phyloP scores from a whole-genome alignment of 1,140 invertebrate species.

The Tribolium madens region DNA sequence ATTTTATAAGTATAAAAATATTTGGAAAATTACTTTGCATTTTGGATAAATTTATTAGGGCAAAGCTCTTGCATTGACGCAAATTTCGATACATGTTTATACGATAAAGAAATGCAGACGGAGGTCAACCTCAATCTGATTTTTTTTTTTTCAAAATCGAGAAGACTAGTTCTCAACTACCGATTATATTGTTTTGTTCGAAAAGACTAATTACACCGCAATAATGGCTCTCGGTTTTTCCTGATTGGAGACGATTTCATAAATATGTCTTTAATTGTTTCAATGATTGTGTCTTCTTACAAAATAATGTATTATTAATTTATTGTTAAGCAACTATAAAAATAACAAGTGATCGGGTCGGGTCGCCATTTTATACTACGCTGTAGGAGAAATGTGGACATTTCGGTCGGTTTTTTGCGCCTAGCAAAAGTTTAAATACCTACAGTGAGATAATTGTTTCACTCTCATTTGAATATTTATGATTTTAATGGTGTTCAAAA shows the following conservation, averaged over 20 bases:
- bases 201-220: slow-evolving; percentile 5
- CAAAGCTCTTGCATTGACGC: slow-evolving; percentile 16
- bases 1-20: not conserved
- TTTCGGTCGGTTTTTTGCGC: not conserved
- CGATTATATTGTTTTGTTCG: slow-evolving; percentile 15
- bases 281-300: slow-evolving; percentile 20
- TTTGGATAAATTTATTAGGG: slow-evolving; percentile 10
- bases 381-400: not conserved
- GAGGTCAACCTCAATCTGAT: not conserved
- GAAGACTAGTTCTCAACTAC: not conserved
- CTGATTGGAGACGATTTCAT: slow-evolving; percentile 43
- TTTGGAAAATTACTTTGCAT: slow-evolving; percentile 6
- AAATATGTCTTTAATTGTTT: slow-evolving; percentile 38
- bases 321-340: not conserved
- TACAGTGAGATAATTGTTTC: not conserved
- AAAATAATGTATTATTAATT: slow-evolving; percentile 34
- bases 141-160: slow-evolving; percentile 20
- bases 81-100: slow-evolving; percentile 22
- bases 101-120: slow-evolving; percentile 3
- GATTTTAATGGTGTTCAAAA: not conserved
- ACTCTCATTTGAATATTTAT: not conserved
- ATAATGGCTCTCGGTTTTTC: slow-evolving; percentile 36
- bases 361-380: not conserved
- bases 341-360: not conserved
- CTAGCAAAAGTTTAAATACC: not conserved